Evolutionary conservation across 2,797 vertebrate genomes (phyloP), one percentile per base, ranked within the genome.

Genomic region (Syngnathus rostellatus): DNA sequence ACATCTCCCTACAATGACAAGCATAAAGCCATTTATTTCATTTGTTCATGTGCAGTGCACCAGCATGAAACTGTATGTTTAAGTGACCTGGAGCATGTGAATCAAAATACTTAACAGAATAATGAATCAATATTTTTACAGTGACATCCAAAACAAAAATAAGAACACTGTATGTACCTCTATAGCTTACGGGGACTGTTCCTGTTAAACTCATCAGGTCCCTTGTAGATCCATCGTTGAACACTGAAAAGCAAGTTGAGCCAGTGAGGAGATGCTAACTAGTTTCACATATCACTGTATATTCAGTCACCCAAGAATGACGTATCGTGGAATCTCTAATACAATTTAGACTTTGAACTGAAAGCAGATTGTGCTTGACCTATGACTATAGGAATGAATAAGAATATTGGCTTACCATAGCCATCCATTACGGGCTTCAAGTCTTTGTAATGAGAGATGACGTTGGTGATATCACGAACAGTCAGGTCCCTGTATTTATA

Each of bases 401-500:
- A 64, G 37, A 38, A 64, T 5, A 38, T 23, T 0, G 11, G 41
- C 86, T 89, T 86, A 99, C 97, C 95, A 73, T 97, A 98, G 37
- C 93, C 91, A 87, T 98, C 96, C 93, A 96, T 93, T 55, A 96
- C 80, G 41, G 97, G 97, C 80, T 97, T 99, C 84, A 99, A 92
- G 85, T 99, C 97, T 90, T 98, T 97, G 89, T 98, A 99, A 39
- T 94, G 92, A 54, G 89, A 88, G 79, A 94, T 96, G 81, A 99
- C 95, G 70, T 89, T 94, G 68, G 91, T 89, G 46, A 95, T 96
- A 85, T 99, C 95, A 59, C 94, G 93, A 66, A 97, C 93, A 39
- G 95, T 94, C 72, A 98, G 80, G 81, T 98, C 97, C 90, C 93
- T 93, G 75, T 98, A 98, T 77, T 98, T 98, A 81, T 99, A 99